Evolutionary conservation across 2,797 vertebrate species (phyloP), one percentile per base, ranked within the genome.

Genomic region (Poecile montanus): DNA sequence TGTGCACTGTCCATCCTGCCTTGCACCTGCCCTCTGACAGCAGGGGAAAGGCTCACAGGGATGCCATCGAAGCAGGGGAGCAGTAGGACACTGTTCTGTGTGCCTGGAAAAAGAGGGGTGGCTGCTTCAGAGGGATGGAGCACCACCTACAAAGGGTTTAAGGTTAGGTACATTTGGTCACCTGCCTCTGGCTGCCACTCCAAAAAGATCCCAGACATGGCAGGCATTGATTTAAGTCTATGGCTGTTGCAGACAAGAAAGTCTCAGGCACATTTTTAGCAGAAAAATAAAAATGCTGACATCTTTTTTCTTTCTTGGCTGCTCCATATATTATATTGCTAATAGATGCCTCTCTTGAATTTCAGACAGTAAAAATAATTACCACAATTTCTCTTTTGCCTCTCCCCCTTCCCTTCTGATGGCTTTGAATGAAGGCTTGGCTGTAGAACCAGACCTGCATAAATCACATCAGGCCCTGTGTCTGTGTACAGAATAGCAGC

Each of bases 301-400:
- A 40, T 81, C 14, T 70, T 65, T 84, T 60, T 74, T 62, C 36
- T 87, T 79, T 74, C 65, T 27, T 77, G 68, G n/a, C 40, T 85
- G 68, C 25, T 88, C 45, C 29, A 29, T 83, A 27, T 48, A 67
- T 89, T 85, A 74, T 32, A 34, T 8, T 61, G n/a, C 42, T 88
- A 89, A 80, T 85, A 91, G 73, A 81, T 68, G 58, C 42, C 51
- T 65, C 51, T 91, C 44, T 89, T 66, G 44, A 74, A 79, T 93
- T 91, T 67, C 75, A 92, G 81, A 89, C 57, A 47, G 70, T 56
- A 54, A 92, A 88, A 81, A 66, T 84, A 86, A 86, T 89, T 84
- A 72, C 27, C 10, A 38, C 53, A 14, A 53, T 93, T 89, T 54
- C 90, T 65, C 62, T 84, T 83, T 91, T 90, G 29, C 76, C 20